Evolutionary conservation across 1,140 invertebrate species (phyloP).

Genomic region (Tetraneura akinire): DNA sequence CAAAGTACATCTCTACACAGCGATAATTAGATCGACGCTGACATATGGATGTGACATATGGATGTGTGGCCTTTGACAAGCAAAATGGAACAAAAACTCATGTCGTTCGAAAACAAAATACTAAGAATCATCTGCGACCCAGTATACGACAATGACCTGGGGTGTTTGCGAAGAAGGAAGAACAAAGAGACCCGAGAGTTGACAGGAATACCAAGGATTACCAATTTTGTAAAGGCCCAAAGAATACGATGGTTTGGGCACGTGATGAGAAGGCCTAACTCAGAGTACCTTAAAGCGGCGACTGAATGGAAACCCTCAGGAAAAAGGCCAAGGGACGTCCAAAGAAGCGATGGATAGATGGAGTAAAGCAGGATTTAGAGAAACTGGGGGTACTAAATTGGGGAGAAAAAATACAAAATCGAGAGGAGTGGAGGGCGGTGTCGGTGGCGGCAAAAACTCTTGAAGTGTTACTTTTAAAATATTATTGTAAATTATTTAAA

Average conservation of each 20-base stretch:
- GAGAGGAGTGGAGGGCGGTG: neutral
- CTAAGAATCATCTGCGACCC: conserved; percentile 5
- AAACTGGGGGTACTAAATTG: too few relatives aligned
- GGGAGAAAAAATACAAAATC: neutral
- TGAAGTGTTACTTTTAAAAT: too few relatives aligned
- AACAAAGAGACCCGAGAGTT: neutral
- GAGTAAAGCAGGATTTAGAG: too few relatives aligned
- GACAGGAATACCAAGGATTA: neutral
- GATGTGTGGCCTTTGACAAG: neutral
- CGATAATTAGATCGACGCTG: conserved; percentile 2
- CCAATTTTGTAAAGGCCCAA: conserved; percentile 2
- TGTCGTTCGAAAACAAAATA: too few relatives aligned
- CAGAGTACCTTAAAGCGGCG: too few relatives aligned
- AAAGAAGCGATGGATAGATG: too few relatives aligned
- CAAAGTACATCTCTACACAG: neutral
- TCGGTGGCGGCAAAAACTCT: conserved; percentile 11
- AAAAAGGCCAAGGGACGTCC: conserved; percentile 34
- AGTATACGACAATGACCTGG: neutral
- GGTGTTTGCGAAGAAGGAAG: neutral
- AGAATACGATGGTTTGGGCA: conserved; percentile 38
- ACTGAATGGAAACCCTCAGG: neutral
- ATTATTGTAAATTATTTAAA: too few relatives aligned
- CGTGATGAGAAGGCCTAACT: neutral
- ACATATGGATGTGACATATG: neutral
- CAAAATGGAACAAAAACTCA: neutral